These are phyloP conservation scores for Amblyjoppa fuscipennis DNA, from an alignment of 2,888 invertebrate genomes.

Conservation along the genomic window DNA sequence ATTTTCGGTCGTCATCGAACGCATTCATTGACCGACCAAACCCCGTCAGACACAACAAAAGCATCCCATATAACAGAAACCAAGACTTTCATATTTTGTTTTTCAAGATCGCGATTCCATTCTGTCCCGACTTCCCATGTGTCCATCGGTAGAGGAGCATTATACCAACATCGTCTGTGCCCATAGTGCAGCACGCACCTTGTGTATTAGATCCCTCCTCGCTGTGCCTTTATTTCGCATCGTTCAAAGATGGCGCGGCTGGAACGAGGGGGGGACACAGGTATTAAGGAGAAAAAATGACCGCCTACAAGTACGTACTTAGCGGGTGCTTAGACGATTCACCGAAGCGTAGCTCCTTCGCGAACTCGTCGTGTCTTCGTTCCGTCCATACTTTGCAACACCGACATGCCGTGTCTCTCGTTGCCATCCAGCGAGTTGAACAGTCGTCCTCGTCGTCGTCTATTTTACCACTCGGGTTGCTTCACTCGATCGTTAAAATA, in stretches of 20 bases:
- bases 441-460: conserved; percentile 44
- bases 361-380: conserved; percentile 65
- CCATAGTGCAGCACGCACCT: conserved; percentile 4
- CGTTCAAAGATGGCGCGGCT: conserved; percentile 72
- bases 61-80: neutral
- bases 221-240: conserved; percentile 34
- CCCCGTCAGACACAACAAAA: neutral
- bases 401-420: conserved; percentile 7
- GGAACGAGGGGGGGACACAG: conserved; percentile 55
- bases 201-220: conserved; percentile 3
- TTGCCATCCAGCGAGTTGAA: conserved; percentile 33
- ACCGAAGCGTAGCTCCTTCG: conserved; percentile 82
- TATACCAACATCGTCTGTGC: conserved; percentile 9
- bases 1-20: neutral
- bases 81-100: neutral
- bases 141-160: neutral
- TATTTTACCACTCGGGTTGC: conserved; percentile 32
- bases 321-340: conserved; percentile 79
- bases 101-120: neutral
- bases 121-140: neutral
- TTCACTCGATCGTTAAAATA: conserved; percentile 63
- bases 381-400: conserved; percentile 39
- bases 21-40: no score
- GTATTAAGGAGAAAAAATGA: conserved; percentile 78
- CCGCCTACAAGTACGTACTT: conserved; percentile 81